phyloP scores from a whole-genome alignment of 1,140 invertebrate genomes.

The Sipha flava region DNA sequence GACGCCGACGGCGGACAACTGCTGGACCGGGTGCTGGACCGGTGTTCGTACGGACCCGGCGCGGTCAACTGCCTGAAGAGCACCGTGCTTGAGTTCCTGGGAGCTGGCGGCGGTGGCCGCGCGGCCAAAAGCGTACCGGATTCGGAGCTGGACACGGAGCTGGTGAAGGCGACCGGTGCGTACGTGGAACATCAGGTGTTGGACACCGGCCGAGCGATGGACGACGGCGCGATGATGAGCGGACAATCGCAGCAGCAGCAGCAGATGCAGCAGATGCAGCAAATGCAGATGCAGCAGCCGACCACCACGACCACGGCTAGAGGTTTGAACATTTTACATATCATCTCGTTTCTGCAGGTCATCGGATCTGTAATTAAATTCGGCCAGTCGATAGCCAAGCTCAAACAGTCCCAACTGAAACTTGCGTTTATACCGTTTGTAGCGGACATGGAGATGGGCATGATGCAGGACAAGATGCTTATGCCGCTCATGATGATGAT shows the following conservation, averaged over 20 bases:
- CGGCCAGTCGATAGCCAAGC: not conserved
- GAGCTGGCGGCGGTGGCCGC: slow-evolving; percentile 43
- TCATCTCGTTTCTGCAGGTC: not conserved
- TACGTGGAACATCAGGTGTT: not conserved
- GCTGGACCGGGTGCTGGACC: slow-evolving; percentile 16
- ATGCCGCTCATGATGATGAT: slow-evolving; percentile 65
- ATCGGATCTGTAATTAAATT: not conserved
- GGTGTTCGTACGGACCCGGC: slow-evolving; percentile 37
- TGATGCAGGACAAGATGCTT: slow-evolving; percentile 70
- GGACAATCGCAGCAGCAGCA: not conserved
- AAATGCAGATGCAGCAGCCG: not conserved
- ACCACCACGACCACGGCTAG: slow-evolving; percentile 18
- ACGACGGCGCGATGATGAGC: slow-evolving; percentile 45
- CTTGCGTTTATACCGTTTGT: slow-evolving; percentile 23
- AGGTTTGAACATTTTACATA: slow-evolving; percentile 13
- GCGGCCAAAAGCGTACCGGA: not conserved
- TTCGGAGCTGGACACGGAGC: not conserved
- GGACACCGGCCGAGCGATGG: slow-evolving; percentile 51
- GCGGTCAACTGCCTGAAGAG: slow-evolving; percentile 61
- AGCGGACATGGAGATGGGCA: slow-evolving; percentile 40
- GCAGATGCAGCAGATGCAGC: not conserved
- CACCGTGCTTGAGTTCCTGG: slow-evolving; percentile 60
- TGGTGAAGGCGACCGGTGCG: not conserved
- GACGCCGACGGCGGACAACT: not conserved
- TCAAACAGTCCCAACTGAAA: not conserved